These are phyloP conservation scores for Luperina testacea DNA, from an alignment of 2,888 invertebrate genomes.

Conservation along the genomic window DNA sequence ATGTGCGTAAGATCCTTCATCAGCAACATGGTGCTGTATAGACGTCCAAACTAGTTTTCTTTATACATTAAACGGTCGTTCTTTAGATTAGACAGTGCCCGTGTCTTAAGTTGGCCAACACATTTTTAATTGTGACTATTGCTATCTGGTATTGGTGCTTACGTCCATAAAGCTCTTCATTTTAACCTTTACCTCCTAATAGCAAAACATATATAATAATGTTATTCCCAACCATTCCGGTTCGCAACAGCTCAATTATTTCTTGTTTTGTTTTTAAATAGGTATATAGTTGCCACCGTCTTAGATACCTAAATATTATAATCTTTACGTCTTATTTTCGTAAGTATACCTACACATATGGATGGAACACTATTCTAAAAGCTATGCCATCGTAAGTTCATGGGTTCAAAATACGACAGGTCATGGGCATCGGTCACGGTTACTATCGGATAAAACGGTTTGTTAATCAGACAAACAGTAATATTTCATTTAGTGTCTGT, in stretches of 20 bases:
- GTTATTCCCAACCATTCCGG: background rate
- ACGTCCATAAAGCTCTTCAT: constrained; percentile 1
- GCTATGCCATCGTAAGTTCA: constrained; percentile 39
- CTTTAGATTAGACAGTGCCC: too few relatives aligned
- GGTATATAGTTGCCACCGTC: too few relatives aligned
- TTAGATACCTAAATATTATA: constrained; percentile 4
- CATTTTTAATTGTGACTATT: background rate
- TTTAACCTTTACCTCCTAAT: background rate
- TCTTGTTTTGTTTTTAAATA: background rate
- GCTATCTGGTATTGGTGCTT: background rate
- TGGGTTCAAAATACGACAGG: constrained; percentile 33
- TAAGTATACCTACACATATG: background rate
- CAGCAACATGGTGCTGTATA: background rate
- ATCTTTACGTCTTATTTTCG: constrained; percentile 11
- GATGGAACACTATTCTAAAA: constrained; percentile 6
- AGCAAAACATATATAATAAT: background rate
- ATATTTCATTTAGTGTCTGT: constrained; percentile 19
- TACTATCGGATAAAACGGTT: constrained; percentile 28
- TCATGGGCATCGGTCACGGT: constrained; percentile 50
- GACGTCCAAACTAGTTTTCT: background rate
- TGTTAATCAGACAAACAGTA: constrained; percentile 20
- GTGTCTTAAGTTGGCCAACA: background rate
- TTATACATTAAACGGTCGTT: background rate
- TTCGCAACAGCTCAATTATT: background rate
- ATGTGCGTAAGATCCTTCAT: background rate